phyloP scores from a whole-genome alignment of 2,113 vertebrate species.

The Leiothrix lutea region DNA sequence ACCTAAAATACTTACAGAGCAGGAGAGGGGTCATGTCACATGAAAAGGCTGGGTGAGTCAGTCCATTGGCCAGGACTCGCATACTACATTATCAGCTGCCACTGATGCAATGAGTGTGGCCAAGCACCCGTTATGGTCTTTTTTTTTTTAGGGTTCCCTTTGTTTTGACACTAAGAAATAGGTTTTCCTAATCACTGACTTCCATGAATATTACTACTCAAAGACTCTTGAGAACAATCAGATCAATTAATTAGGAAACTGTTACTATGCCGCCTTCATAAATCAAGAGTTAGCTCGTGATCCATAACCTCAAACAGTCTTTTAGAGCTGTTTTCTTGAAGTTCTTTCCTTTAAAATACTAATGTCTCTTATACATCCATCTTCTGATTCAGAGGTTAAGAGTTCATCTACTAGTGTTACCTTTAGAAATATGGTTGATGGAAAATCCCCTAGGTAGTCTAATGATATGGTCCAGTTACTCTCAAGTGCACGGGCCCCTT shows the following conservation, averaged over 20 bases:
- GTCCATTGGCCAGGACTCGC: background rate
- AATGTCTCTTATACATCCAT: background rate
- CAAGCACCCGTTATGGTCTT: background rate
- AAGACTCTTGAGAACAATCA: background rate
- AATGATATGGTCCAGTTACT: background rate
- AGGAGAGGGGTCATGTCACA: background rate
- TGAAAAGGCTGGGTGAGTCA: background rate
- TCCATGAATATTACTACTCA: background rate
- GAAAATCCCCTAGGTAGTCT: background rate
- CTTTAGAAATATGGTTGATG: background rate
- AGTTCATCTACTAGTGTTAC: background rate
- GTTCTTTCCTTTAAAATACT: background rate
- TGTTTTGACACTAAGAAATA: background rate
- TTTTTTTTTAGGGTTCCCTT: background rate
- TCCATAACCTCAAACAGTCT: background rate
- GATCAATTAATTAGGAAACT: background rate
- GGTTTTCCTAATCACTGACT: background rate
- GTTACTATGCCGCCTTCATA: background rate
- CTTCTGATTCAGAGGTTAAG: background rate
- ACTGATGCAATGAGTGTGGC: background rate
- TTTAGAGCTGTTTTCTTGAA: background rate
- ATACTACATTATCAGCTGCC: background rate
- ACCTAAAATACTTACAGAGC: background rate
- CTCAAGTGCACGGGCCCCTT: background rate
- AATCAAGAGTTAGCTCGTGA: background rate